Conservation (phyloP, 2,888 invertebrate species). For the Altica lythri region DNA sequence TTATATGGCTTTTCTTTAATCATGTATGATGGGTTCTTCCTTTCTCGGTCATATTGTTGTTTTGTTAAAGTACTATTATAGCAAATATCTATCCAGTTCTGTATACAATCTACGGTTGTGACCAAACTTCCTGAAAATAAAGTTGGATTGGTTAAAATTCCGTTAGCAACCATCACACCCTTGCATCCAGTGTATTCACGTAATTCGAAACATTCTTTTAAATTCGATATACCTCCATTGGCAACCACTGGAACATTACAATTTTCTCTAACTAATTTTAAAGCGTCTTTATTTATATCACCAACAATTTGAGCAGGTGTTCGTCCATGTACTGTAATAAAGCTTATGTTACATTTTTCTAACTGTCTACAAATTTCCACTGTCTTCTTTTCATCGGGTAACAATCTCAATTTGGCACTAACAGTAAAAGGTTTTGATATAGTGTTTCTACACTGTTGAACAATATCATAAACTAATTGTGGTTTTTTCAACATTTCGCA, state of each 20-base stretch:
- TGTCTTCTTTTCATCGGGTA: conserved; percentile 71
- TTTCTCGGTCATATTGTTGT: conserved; percentile 34
- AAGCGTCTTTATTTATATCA: conserved; percentile 70
- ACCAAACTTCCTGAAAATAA: conserved; percentile 74
- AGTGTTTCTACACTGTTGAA: conserved; percentile 73
- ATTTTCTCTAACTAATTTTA: conserved; percentile 72
- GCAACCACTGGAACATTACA: conserved; percentile 85
- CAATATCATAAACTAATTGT: conserved; percentile 79
- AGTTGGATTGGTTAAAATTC: conserved; percentile 88
- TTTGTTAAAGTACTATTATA: conserved; percentile 57
- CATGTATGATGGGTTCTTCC: conserved; percentile 21
- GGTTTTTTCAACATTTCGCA: conserved; percentile 82
- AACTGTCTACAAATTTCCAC: conserved; percentile 76
- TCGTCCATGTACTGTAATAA: conserved; percentile 89
- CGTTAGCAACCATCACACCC: conserved; percentile 94
- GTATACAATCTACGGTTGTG: conserved; percentile 79
- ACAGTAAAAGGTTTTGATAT: conserved; percentile 78
- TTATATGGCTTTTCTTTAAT: conserved; percentile 62
- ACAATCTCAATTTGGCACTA: conserved; percentile 89
- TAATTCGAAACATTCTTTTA: conserved; percentile 73
- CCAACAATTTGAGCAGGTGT: conserved; percentile 82
- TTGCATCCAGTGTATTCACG: conserved; percentile 70
- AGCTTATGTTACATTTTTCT: conserved; percentile 86
- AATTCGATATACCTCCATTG: conserved; percentile 85
- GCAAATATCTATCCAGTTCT: conserved; percentile 79